Conservation (phyloP, 2,888 invertebrate genomes). For the Phytoseiulus persimilis region DNA sequence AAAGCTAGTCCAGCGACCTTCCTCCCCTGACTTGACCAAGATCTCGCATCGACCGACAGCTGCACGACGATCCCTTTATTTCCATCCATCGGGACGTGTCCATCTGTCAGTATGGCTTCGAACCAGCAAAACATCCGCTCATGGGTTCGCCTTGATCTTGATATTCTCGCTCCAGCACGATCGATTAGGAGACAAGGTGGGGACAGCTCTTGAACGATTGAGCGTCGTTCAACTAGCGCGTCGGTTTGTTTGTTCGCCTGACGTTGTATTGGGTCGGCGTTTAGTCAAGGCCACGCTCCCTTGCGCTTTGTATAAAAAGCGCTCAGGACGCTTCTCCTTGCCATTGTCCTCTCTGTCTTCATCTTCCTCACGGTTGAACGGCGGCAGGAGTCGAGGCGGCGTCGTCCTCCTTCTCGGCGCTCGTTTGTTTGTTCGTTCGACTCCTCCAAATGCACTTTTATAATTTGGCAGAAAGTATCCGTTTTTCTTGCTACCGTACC, state of each 20-base stretch:
- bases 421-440: neutral
- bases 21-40: neutral
- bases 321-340: no score
- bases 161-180: neutral
- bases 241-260: neutral
- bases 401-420: no score
- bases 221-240: neutral
- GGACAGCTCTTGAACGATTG: neutral
- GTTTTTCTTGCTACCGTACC: neutral
- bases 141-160: neutral
- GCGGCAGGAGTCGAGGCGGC: no score
- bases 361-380: no score
- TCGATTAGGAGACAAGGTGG: neutral
- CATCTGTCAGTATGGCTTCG: neutral
- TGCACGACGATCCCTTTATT: neutral
- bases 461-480: neutral
- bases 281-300: no score
- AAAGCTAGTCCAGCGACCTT: neutral
- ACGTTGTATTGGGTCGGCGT: neutral
- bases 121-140: neutral
- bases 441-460: neutral
- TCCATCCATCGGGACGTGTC: neutral
- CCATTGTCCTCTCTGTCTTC: no score
- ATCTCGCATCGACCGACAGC: neutral
- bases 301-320: no score